A percentile compares a stretch with the other conserved stretches of the same genome.
Evolutionary conservation across 2,113 vertebrate species (phyloP).

Genomic region (Nothocercus julius): DNA sequence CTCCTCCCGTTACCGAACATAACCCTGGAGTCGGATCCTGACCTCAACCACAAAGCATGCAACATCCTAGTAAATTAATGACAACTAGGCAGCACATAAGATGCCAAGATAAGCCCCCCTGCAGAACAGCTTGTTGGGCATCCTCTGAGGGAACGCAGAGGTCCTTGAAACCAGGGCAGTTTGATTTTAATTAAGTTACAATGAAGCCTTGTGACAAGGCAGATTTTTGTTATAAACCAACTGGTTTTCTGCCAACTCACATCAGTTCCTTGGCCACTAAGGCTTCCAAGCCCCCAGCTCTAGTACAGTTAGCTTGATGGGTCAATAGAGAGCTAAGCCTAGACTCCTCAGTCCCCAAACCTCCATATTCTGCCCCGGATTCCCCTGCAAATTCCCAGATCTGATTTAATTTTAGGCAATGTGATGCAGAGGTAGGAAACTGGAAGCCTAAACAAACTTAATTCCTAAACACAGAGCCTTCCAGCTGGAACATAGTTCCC

Average conservation of each 20-base stretch:
- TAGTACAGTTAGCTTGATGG: not conserved
- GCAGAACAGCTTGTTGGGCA: not conserved
- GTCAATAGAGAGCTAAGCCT: not conserved
- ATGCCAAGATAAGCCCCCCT: not conserved
- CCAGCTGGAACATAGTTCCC: not conserved
- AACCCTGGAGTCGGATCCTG: constrained; percentile 17
- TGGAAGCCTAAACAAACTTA: not conserved
- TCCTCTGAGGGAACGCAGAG: not conserved
- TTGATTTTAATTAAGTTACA: constrained; percentile 9
- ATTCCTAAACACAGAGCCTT: not conserved
- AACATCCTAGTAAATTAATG: constrained; percentile 26
- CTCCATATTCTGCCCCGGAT: not conserved
- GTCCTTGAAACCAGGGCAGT: not conserved
- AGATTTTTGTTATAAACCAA: not conserved
- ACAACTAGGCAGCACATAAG: not conserved
- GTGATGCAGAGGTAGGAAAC: not conserved
- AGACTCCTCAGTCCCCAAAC: not conserved
- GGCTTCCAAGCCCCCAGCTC: not conserved
- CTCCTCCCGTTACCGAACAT: not conserved
- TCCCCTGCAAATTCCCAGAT: not conserved
- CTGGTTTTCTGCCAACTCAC: not conserved
- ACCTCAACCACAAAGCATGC: constrained; percentile 12
- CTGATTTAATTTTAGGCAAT: not conserved
- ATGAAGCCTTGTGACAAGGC: not conserved
- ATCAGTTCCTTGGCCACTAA: not conserved